Evolutionary conservation across 35 echinoderm and acorn worm species (phyloP).

Genomic region (Acanthaster planci): DNA sequence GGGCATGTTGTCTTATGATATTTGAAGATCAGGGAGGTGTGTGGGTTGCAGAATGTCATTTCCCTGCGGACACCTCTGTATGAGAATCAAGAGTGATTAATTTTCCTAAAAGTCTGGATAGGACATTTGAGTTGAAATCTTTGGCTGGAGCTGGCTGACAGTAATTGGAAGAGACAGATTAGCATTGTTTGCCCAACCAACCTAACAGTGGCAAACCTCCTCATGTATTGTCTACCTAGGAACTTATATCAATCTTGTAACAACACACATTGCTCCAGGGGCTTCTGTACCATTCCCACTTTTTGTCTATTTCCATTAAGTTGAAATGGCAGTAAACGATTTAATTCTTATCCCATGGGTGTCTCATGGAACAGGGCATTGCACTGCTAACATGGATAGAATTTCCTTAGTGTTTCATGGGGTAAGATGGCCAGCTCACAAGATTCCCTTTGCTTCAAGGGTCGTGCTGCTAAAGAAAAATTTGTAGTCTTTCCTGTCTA

Average conservation of each 20-base stretch:
- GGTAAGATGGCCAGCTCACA: neutral
- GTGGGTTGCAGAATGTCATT: neutral
- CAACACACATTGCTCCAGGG: constrained; percentile 2
- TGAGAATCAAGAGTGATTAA: constrained; percentile 16
- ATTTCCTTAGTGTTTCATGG: neutral
- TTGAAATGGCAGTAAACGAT: constrained; percentile 24
- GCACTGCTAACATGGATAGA: neutral
- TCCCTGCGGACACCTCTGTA: neutral
- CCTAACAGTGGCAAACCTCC: neutral
- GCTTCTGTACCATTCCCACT: constrained; percentile 4
- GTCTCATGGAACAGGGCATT: neutral
- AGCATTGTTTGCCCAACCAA: neutral
- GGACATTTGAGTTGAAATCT: neutral
- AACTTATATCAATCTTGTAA: constrained; percentile 27
- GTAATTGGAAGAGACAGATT: constrained; percentile 19
- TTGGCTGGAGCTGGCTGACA: neutral
- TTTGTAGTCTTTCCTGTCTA: neutral
- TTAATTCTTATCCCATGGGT: neutral
- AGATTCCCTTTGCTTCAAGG: constrained; percentile 4
- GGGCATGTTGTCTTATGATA: too few species aligned
- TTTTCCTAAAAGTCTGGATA: constrained; percentile 28
- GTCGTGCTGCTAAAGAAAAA: neutral
- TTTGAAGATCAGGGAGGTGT: too few species aligned
- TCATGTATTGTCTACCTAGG: neutral
- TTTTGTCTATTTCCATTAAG: neutral